Percentiles rank a stretch among this genome's conserved stretches.
Conservation (phyloP, 2,888 invertebrate species). For the Pseudanteris insignis region DNA sequence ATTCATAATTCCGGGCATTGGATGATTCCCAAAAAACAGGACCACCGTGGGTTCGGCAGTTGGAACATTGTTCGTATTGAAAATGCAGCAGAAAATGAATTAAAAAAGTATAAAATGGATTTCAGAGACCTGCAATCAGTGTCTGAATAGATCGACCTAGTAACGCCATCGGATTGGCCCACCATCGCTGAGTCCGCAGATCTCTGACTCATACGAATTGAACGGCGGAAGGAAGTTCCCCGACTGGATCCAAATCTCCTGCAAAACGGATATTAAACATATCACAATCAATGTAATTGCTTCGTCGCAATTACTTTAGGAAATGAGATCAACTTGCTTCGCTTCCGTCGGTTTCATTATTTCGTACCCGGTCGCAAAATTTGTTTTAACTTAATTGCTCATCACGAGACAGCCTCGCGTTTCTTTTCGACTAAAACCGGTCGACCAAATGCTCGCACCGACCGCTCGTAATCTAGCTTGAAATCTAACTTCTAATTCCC, state of each 20-base stretch:
- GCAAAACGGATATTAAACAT: constrained; percentile 42
- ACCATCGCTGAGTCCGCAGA: constrained; percentile 38
- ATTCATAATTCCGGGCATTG: not conserved
- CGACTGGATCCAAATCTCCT: constrained; percentile 41
- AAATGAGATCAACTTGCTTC: constrained; percentile 31
- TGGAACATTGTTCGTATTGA: constrained; percentile 1
- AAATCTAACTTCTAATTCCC: too few species aligned
- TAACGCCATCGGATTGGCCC: constrained; percentile 32
- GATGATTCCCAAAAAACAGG: not conserved
- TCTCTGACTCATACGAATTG: constrained; percentile 40
- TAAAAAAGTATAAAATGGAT: constrained; percentile 23
- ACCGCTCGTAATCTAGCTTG: too few species aligned
- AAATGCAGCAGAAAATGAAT: constrained; percentile 13
- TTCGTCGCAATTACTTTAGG: constrained; percentile 31
- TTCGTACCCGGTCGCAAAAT: constrained; percentile 6
- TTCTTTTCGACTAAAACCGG: too few species aligned
- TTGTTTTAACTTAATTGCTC: constrained; percentile 3
- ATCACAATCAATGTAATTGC: constrained; percentile 44
- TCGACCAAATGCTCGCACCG: too few species aligned
- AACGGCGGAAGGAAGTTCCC: constrained; percentile 39
- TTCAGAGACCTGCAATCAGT: constrained; percentile 38
- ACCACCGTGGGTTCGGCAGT: not conserved
- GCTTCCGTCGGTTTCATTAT: constrained; percentile 23
- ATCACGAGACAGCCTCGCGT: too few species aligned
- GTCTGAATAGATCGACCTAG: constrained; percentile 41